Evolutionary conservation across 2,113 vertebrate genomes (phyloP), one percentile per base, ranked within the genome.

Genomic region (Epinephelus moara): DNA sequence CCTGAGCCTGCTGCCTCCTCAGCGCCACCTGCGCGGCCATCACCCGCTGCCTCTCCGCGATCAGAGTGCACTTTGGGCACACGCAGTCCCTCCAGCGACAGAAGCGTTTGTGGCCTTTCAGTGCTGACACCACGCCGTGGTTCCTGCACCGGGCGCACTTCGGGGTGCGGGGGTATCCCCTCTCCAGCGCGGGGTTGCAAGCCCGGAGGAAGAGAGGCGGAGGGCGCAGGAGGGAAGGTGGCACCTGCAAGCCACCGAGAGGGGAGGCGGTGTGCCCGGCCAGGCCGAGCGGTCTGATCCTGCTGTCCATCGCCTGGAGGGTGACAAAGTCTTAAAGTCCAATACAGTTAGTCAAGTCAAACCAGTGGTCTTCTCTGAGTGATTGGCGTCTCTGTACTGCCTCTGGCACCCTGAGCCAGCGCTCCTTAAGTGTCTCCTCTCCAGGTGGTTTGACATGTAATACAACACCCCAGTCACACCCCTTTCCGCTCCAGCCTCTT

Each of bases 21-120:
- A 98, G 94, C 0, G 97, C 97, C 88, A 98, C 97, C 94, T 98
- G 97, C 17, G 97, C 97, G 0, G 97, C 97, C 97, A 97, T 98
- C 57, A 98, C 97, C 4, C 97, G 94, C 93, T 98, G 97, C 71
- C 97, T 89, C 94, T 98, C 97, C 0, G 97, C 97, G 8, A 98
- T 97, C 69, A 98, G 95, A 0, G 97, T 95, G 92, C 97, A 98
- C 89, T 97, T 97, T 74, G 96, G 96, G 91, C 97, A 98, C 27
- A 95, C 93, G 86, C 97, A 98, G 90, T 97, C 97, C 80, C 96
- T 95, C 97, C 97, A 98, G 74, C 96, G 96, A 21, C 97, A 98
- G 87, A 97, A 96, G 80, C 97, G 97, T 87, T 98, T 98, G 94
- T 98, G 97, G 60, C 97, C 97, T 90, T 98, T 98, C 21, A 98